Evolutionary conservation across 2,797 vertebrate species (phyloP), one percentile per base, ranked within the genome.

Genomic region (Malacoctenus gilli): DNA sequence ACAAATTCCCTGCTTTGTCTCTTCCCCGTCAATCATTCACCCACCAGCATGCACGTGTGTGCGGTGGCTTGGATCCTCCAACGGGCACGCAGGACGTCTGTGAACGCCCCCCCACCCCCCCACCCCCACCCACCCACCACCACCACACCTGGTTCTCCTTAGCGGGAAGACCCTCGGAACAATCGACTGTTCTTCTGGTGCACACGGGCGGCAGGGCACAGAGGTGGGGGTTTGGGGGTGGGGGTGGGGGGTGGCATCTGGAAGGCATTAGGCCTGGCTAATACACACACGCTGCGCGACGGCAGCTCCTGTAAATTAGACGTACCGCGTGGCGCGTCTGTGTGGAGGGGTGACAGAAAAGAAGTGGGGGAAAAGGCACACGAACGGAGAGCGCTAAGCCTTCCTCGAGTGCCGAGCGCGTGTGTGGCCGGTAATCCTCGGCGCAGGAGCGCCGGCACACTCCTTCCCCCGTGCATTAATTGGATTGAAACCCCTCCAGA

Each of bases 271-370:
- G 34, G n/a, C 36, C 22, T 14, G 46, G 66, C 77, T 71, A 80
- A 82, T 63, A 65, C 69, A 68, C 77, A 48, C 62, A 58, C 46
- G 69, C 81, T 69, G 71, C 35, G 35, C 78, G 64, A 66, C 54
- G 68, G 84, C 82, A 80, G 80, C 83, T 81, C 75, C 79, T 68
- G 80, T 72, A 77, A 85, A 83, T 78, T 43, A 68, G 66, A 68
- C 46, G 59, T n/a, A 59, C 53, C 0, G 20, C 19, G 13, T 22
- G 55, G 53, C 12, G 4, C 44, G 60, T 51, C 21, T 23, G 25
- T 23, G 41, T 38, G 31, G 21, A 12, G 3, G 43, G 39, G 21
- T 2, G 22, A 48, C 31, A 22, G 52, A 30, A 28, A 48, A 56
- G 23, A 22, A 11, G 2, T 32, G 19, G 10, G 23, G 22, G 22